Evolutionary conservation across 2,888 invertebrate genomes (phyloP).

Genomic region (Drosophila mercatorum): DNA sequence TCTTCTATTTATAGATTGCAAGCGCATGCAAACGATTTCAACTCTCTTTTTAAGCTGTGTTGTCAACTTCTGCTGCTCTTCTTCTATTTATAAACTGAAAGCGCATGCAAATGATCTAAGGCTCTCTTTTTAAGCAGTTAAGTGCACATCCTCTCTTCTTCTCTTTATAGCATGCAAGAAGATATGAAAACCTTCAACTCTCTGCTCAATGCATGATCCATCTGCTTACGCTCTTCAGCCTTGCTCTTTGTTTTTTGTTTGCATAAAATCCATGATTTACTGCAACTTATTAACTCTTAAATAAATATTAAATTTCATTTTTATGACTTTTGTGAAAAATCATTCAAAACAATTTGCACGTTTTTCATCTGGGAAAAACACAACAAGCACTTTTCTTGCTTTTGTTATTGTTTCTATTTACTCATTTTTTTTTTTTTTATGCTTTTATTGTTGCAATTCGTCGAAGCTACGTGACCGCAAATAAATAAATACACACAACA

Average conservation of each 20-base stretch:
- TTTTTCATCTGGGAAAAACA: neutral
- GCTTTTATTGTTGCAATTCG: slow-evolving; percentile 29
- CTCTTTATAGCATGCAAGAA: slow-evolving; percentile 1
- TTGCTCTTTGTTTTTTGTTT: neutral
- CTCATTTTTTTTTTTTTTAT: neutral
- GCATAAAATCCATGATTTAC: neutral
- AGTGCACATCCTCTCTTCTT: too few relatives aligned
- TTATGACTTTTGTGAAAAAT: neutral
- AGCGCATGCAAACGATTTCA: too few relatives aligned
- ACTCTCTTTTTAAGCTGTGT: too few relatives aligned
- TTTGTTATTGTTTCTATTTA: slow-evolving; percentile 10
- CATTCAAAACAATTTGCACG: slow-evolving; percentile 3
- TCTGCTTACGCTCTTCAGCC: neutral
- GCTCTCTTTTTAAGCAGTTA: neutral
- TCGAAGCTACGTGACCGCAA: slow-evolving; percentile 59
- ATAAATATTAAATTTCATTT: slow-evolving; percentile 8
- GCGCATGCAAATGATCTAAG: too few relatives aligned
- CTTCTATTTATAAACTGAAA: neutral
- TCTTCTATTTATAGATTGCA: neutral
- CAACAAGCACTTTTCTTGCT: neutral
- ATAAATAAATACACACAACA: slow-evolving; percentile 31
- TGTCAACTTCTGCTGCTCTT: neutral
- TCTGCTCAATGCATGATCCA: neutral
- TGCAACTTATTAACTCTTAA: neutral
- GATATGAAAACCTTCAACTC: neutral